Percentiles rank a stretch among this genome's conserved stretches.
These are phyloP conservation scores for Nephrocerus scutellatus DNA, from an alignment of 2,888 invertebrate species.

Conservation along the genomic window DNA sequence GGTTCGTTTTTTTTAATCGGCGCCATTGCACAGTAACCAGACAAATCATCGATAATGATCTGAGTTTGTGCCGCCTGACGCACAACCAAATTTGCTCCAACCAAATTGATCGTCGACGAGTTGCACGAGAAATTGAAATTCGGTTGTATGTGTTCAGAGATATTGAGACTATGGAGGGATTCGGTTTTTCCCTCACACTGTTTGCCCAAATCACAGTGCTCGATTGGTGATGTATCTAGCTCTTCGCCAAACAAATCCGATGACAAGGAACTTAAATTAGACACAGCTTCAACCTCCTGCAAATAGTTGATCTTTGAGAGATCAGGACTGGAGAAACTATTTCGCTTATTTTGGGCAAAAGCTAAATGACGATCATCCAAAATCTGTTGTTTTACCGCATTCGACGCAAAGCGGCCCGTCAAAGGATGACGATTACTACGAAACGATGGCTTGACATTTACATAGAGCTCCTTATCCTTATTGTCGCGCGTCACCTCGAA, in stretches of 20 bases:
- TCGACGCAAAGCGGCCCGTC: no score
- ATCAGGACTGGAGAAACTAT: constrained; percentile 47
- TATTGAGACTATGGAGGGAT: constrained; percentile 37
- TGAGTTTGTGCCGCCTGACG: constrained; percentile 21
- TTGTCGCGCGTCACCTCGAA: constrained; percentile 10
- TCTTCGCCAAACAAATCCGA: constrained; percentile 30
- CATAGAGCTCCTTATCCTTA: constrained; percentile 8
- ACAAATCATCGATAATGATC: constrained; percentile 39
- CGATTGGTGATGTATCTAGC: constrained; percentile 28
- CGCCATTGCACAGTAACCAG: constrained; percentile 46
- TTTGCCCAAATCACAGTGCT: constrained; percentile 14
- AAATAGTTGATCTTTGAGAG: constrained; percentile 40
- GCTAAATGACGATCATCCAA: no score
- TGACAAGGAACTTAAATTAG: constrained; percentile 25
- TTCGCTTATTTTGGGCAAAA: constrained; percentile 35
- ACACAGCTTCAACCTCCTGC: constrained; percentile 24
- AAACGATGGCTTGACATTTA: no score
- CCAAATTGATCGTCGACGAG: constrained; percentile 42
- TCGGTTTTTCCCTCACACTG: constrained; percentile 21
- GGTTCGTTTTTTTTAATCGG: constrained; percentile 32
- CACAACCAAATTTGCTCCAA: constrained; percentile 41
- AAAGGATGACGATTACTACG: no score
- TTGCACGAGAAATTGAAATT: constrained; percentile 47
- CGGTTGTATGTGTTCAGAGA: constrained; percentile 40
- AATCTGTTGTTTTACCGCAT: no score